phyloP scores from a whole-genome alignment of 2,797 vertebrate species.

The Benthosema pterotum region DNA sequence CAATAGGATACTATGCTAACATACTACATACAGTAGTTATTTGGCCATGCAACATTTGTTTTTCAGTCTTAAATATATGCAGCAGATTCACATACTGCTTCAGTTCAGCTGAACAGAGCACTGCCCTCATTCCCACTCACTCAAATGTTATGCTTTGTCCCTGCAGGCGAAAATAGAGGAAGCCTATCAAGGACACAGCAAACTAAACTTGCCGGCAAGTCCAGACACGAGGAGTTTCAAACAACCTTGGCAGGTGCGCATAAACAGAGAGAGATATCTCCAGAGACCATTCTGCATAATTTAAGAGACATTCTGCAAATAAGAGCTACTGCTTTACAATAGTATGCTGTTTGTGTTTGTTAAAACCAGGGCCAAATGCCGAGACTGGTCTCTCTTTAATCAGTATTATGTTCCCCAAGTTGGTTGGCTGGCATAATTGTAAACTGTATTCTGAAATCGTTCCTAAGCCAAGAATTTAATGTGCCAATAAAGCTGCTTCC shows the following conservation, averaged over 20 bases:
- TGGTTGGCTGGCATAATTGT: too few relatives aligned
- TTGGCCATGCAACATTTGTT: slow-evolving; percentile 17
- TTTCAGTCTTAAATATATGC: slow-evolving; percentile 9
- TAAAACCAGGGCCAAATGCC: too few relatives aligned
- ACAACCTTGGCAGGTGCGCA: slow-evolving; percentile 35
- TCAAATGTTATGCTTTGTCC: slow-evolving; percentile 18
- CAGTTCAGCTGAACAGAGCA: slow-evolving; percentile 8
- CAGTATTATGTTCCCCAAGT: too few relatives aligned
- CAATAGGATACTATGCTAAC: too few relatives aligned
- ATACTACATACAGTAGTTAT: neutral
- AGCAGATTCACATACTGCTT: slow-evolving; percentile 16
- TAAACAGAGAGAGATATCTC: slow-evolving; percentile 14
- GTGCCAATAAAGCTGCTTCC: too few relatives aligned
- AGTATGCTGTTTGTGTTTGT: neutral
- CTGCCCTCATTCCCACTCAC: slow-evolving; percentile 12
- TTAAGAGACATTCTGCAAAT: slow-evolving; percentile 13
- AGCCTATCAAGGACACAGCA: slow-evolving; percentile 17
- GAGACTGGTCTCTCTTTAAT: too few relatives aligned
- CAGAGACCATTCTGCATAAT: slow-evolving; percentile 4
- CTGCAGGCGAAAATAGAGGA: slow-evolving; percentile 21
- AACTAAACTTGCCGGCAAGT: slow-evolving; percentile 47
- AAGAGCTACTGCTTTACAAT: slow-evolving; percentile 16
- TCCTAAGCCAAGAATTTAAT: too few relatives aligned
- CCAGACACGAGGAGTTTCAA: slow-evolving; percentile 38
- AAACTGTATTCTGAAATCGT: too few relatives aligned